phyloP scores from a whole-genome alignment of 2,113 vertebrate genomes.

The Poecilia latipinna region DNA sequence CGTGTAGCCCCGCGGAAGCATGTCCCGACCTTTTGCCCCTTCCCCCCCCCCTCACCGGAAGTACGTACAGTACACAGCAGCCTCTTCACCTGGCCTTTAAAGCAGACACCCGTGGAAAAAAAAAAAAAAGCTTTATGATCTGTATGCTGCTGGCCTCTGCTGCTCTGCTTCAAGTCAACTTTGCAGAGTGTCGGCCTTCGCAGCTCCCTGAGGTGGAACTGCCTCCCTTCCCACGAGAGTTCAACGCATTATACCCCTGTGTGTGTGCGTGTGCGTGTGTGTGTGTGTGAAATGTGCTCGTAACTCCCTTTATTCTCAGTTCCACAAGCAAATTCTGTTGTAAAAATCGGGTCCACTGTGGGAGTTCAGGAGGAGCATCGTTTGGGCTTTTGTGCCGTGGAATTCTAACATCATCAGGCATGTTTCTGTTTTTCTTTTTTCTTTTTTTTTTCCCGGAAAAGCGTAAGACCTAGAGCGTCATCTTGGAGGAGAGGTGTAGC shows the following conservation, averaged over 20 bases:
- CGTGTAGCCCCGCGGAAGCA: background rate
- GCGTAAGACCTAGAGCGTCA: background rate
- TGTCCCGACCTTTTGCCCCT: conserved; percentile 20
- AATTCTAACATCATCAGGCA: background rate
- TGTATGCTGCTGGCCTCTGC: conserved; percentile 42
- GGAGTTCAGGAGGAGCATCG: conserved; percentile 32
- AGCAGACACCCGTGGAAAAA: background rate
- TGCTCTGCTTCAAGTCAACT: conserved; percentile 16
- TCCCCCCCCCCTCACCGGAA: background rate
- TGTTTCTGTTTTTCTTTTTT: background rate
- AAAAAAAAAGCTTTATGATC: conserved; percentile 27
- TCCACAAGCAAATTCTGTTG: conserved; percentile 1
- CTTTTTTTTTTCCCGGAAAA: background rate
- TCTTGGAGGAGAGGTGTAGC: background rate
- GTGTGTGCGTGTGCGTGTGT: conserved; percentile 5
- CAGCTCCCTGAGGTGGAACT: conserved; percentile 68
- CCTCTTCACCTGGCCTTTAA: background rate
- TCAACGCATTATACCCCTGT: conserved; percentile 29
- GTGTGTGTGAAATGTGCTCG: conserved; percentile 4
- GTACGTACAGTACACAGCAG: conserved; percentile 15
- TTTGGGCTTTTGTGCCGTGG: background rate
- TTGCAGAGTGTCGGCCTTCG: conserved; percentile 49
- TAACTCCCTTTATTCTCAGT: conserved; percentile 23
- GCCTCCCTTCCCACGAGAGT: conserved; percentile 40
- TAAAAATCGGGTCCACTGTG: conserved; percentile 23